Base-by-base conservation (phyloP, 1,140 invertebrate species). In the Atta cephalotes region DNA sequence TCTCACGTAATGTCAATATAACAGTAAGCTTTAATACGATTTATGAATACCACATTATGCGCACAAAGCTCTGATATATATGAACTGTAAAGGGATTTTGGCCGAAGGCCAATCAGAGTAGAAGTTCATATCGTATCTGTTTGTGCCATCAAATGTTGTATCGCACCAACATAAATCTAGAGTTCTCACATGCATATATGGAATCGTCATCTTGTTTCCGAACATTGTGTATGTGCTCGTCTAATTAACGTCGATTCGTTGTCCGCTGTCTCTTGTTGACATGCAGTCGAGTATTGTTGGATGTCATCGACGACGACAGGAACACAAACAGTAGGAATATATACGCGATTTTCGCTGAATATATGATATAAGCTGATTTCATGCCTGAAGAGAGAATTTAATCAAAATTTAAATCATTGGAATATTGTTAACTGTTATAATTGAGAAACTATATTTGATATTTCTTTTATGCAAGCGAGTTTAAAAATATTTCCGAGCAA, bases 201-300 rank as follows among this genome's bases (percentile, higher is more conserved):
- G 18, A 82, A 12, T 74, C 80, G 70, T 84, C 58, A 76, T 84
- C 80, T 76, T 84, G 70, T 76, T 84, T 74, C 70, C 45, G 70
- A 74, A 63, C 16, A 7, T 39, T 58, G 39, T 60, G 25, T 60
- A 60, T 62, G 70, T 51, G 56, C 28, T 1, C 25, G 49, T 62
- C 70, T 84, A 74, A 76, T 84, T 84, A 84, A 84, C 70, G 68
- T 74, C 68, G 56, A 82, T 82, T 84, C 25, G 80, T 74, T 82
- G 53, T 62, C 56, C 66, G 21, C 12, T 53, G 39, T 6, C 18
- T 84, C 53, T 74, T 74, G 70, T 84, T 84, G 70, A 84, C 80
- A 63, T n/a, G 39, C n/a, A 62, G 80, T 62, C 45, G 56, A 74
- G 35, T 71, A 31, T 49, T 72, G 68, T 82, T 72, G 68, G 68